A percentile compares a stretch with the other conserved stretches of the same genome.
These are phyloP conservation scores for Petroica traversi DNA, from an alignment of 2,113 vertebrate species.

Conservation along the genomic window DNA sequence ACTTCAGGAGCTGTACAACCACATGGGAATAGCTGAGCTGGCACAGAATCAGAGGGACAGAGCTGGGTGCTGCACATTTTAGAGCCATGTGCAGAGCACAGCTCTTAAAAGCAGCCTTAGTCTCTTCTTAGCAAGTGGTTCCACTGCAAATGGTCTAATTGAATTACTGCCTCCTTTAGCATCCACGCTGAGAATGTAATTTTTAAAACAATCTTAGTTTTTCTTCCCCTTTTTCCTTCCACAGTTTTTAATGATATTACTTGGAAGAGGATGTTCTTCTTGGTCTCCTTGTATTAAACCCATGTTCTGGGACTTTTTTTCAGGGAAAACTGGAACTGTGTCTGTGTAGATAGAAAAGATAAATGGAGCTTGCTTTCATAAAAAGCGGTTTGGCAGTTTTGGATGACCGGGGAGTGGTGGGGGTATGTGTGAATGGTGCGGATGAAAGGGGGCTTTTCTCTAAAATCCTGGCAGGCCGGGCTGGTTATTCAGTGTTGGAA, in stretches of 20 bases:
- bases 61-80: not conserved
- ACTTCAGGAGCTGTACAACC: not conserved
- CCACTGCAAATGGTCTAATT: not conserved
- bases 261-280: not conserved
- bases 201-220: not conserved
- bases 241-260: not conserved
- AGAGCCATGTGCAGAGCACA: not conserved
- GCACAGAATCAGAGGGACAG: not conserved
- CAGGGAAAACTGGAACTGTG: not conserved
- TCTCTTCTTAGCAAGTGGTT: not conserved
- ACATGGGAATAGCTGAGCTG: not conserved
- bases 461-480: not conserved
- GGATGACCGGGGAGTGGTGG: not conserved
- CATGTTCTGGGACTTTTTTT: not conserved
- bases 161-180: not conserved
- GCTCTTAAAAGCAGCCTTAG: not conserved
- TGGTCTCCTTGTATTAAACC: not conserved
- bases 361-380: not conserved
- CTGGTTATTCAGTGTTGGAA: not conserved
- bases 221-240: not conserved
- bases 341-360: not conserved
- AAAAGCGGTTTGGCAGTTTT: not conserved
- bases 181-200: not conserved
- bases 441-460: not conserved
- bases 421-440: accelerated